Base-by-base conservation (phyloP, 1,140 invertebrate genomes). In the Cherax destructor region DNA sequence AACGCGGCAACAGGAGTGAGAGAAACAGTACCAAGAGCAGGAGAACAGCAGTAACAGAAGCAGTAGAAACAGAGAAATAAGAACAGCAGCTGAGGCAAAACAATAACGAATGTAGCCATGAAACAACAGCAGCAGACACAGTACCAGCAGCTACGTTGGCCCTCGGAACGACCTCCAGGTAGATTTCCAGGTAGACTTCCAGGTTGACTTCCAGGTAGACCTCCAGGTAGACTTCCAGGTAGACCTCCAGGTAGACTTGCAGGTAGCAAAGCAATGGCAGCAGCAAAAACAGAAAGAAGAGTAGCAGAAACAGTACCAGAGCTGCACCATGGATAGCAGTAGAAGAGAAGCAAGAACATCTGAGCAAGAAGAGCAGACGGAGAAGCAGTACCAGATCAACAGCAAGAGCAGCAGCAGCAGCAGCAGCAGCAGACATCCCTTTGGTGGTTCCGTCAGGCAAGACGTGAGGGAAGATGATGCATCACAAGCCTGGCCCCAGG, bases 391-490 rank as follows among this genome's bases (percentile, higher is more conserved):
- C 10, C 4, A 65, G 13, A 65, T 5, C 10, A 18, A 65, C 11
- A 65, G 61, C 10, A 18, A 65, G 4, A 65, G 61, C 61, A 18
- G 13, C 16, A 65, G 16, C 56, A 65, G 61, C 61, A 65, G 61
- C 61, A 16, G 61, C 4, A 18, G 0, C 1, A 13, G 7, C 61
- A 18, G 61, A 16, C 61, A 16, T 18, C 61, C 61, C 61, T 5
- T 21, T 18, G 61, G 13, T 65, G 61, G 61, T 21, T 16, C 11
- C 61, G 61, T 65, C 61, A 69, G 30, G 81, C 2, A 47, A 47
- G 24, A 83, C 10, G 21, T 47, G n/a, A n/a, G 13, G 81, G 59
- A 52, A 83, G 81, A 49, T 65, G 61, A 65, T 65, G 61, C 61
- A 65, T 65, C 61, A 65, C 61, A 65, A 65, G 13, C 61, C 61